Conservation (phyloP, 2,113 vertebrate genomes). For the Sinocyclocheilus grahami region DNA sequence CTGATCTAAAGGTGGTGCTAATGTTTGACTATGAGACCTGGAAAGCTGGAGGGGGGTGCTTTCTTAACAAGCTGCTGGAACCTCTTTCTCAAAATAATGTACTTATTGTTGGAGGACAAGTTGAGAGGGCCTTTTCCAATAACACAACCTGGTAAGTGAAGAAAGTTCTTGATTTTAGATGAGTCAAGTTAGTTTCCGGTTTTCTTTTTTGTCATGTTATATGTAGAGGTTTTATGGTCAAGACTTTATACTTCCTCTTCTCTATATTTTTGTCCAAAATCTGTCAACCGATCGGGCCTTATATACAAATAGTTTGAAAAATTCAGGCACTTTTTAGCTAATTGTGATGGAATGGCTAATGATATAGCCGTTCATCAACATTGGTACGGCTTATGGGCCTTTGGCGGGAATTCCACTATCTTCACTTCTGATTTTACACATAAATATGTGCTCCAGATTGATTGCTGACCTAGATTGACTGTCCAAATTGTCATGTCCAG, state of each 20-base stretch:
- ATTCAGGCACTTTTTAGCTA: slow-evolving; percentile 2
- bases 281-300: neutral
- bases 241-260: neutral
- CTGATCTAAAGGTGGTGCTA: no score
- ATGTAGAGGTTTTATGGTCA: neutral
- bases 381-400: neutral
- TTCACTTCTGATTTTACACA: neutral
- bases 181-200: neutral
- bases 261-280: neutral
- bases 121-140: no score
- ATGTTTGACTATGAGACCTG: no score
- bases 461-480: neutral
- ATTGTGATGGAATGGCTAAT: neutral
- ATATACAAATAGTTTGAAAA: neutral
- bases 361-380: neutral
- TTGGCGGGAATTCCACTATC: neutral
- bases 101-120: no score
- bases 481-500: neutral
- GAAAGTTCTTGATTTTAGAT: neutral
- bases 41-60: no score
- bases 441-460: neutral
- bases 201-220: neutral
- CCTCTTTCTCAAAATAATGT: no score
- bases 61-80: no score
- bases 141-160: slow-evolving; percentile 79